phyloP scores from a whole-genome alignment of 2,888 invertebrate species.

The Nephrotoma appendiculata region DNA sequence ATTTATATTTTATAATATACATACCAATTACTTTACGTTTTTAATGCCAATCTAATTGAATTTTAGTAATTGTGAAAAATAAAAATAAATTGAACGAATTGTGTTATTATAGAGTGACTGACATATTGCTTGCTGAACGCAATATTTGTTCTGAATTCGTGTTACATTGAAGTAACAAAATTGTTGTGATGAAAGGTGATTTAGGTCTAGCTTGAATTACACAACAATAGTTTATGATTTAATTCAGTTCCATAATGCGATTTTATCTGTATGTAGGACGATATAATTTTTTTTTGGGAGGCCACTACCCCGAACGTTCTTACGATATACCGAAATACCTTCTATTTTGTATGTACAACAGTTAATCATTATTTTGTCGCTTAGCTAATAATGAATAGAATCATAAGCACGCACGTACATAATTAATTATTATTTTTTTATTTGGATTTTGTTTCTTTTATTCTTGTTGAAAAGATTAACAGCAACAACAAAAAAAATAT shows the following conservation, averaged over 20 bases:
- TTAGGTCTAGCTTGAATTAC: neutral
- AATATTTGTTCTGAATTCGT: neutral
- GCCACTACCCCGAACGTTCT: neutral
- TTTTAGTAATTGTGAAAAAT: neutral
- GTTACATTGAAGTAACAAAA: neutral
- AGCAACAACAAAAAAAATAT: neutral
- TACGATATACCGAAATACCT: neutral
- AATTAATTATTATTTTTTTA: neutral
- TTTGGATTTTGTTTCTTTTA: neutral
- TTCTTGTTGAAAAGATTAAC: neutral
- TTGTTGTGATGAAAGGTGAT: neutral
- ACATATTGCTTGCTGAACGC: neutral
- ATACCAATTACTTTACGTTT: neutral
- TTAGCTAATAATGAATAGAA: neutral
- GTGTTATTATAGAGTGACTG: neutral
- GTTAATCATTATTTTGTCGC: neutral
- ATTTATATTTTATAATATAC: neutral
- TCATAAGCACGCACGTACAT: neutral
- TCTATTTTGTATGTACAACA: neutral
- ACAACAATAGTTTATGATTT: neutral
- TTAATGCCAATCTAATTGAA: neutral
- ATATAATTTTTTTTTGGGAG: neutral
- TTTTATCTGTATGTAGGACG: neutral
- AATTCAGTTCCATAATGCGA: neutral
- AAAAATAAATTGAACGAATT: neutral